These are phyloP conservation scores for Gadus chalcogrammus DNA, from an alignment of 2,113 vertebrate species.

Conservation along the genomic window DNA sequence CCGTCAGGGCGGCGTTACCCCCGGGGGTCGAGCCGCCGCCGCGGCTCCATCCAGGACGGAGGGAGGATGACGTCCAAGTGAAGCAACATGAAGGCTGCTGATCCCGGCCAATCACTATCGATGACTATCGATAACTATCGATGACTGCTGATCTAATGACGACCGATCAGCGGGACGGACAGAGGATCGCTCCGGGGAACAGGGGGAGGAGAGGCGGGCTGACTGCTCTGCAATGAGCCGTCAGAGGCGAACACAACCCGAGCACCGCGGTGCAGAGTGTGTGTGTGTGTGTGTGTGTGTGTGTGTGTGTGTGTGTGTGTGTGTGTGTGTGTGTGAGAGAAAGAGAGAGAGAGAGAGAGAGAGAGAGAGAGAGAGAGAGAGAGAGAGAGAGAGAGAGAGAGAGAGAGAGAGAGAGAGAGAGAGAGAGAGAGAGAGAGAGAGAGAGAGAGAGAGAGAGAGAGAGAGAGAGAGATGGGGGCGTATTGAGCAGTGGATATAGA, in stretches of 20 bases:
- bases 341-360: too few species aligned
- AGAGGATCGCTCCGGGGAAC: background rate
- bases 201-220: conserved; percentile 17
- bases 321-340: background rate
- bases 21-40: conserved; percentile 28
- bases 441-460: too few species aligned
- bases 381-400: conserved; percentile 1
- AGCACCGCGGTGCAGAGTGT: background rate
- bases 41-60: conserved; percentile 42
- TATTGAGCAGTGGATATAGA: too few species aligned
- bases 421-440: background rate
- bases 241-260: conserved; percentile 5
- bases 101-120: conserved; percentile 5
- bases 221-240: conserved; percentile 29
- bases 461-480: too few species aligned
- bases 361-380: too few species aligned
- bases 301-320: background rate
- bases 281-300: too few species aligned
- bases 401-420: background rate
- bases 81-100: conserved; percentile 50
- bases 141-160: background rate
- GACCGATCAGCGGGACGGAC: too few species aligned
- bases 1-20: conserved; percentile 17
- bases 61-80: conserved; percentile 50
- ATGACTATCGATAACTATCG: conserved; percentile 17